Base-by-base conservation (phyloP, 2,888 invertebrate genomes). In the Hydroisotoma schaefferi region DNA sequence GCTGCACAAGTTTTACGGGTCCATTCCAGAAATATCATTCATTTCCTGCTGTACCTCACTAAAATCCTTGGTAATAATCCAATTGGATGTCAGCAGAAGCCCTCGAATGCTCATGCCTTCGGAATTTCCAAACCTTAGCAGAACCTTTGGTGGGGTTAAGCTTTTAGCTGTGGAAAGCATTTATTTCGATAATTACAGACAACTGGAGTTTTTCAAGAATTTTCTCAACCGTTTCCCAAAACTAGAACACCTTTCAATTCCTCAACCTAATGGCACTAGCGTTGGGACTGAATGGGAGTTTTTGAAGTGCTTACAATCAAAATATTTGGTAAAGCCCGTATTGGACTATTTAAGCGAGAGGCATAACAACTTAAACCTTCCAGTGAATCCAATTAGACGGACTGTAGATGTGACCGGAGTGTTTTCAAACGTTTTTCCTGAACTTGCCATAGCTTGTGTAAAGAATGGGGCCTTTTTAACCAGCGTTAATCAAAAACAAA, bases 401-500 rank as follows among this genome's bases (percentile, higher is more conserved):
- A 52, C 52, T 3, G 52, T 52, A 2, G 28, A 22, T 52, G 52
- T 38, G n/a, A 20, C 20, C 10, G 52, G 52, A 4, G 33, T 52
- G 26, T 52, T 52, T 22, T 52, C 52, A 25, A 37, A 26, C 4
- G 52, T 37, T 5, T 52, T 52, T 52, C 37, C 52, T 2, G 52
- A 37, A 22, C 38, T 52, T 18, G 52, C 52, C 10, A 5, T 20
- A 22, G 52, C 52, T 33, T 52, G 52, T 37, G 52, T 27, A 3
- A 52, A 37, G 25, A 52, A 52, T 37, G 52, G 52, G 5, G 52
- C 52, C 4, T 52, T 52, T 37, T 37, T 52, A 25, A 52, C 37
- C 18, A 37, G 27, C 38, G 37, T 52, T 6, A 29, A 28, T n/a
- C 37, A 52, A 22, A 52, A 52, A 22, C 52, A 52, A 25, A 37